Evolutionary conservation across 2,888 invertebrate genomes (phyloP), one percentile per base, ranked within the genome.

Genomic region (Monoplex corrugatus): DNA sequence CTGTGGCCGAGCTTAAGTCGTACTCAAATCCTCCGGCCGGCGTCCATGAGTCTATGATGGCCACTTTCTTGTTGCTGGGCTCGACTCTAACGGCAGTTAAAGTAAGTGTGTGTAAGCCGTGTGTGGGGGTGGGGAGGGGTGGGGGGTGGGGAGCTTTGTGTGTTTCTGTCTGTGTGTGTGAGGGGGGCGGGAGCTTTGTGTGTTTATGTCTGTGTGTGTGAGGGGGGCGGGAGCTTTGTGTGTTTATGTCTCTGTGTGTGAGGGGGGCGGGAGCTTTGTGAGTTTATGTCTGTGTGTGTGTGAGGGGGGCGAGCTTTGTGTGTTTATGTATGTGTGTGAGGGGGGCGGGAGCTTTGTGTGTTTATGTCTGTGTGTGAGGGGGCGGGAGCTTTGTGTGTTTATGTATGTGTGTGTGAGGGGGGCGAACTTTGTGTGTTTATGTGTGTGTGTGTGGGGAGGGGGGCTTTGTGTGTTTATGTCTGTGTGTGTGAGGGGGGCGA

Each of bases 1-100:
- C 95, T 0, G 93, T 95, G 23, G 93, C 95, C 3, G 95, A 95
- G 91, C 92, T 95, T 89, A 94, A 94, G 91, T 93, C 94, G 0
- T 95, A 95, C 91, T 84, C 91, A 45, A 94, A 93, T 40, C 95
- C 95, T 2, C 95, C 95, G n/a, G 93, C 93, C 84, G 94, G 94
- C 10, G 94, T 95, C 2, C 93, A 94, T 84, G 93, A 92, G 87
- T 93, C 94, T 28, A 93, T 95, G 92, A 92, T 92, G 90, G 94
- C 95, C 0, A 94, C 95, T 0, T 94, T 95, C 90, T 88, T 95
- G 86, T 90, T 95, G 86, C 93, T 95, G 19, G 95, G 95, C 2
- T 91, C 93, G 50, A 35, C 90, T 1, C 91, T 93, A 45, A 93
- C 93, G 57, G 94, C 94, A 45, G 91, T 95, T n/a, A 93, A 93